Evolutionary conservation across 1,140 invertebrate genomes (phyloP).

Genomic region (Penaeus chinensis): DNA sequence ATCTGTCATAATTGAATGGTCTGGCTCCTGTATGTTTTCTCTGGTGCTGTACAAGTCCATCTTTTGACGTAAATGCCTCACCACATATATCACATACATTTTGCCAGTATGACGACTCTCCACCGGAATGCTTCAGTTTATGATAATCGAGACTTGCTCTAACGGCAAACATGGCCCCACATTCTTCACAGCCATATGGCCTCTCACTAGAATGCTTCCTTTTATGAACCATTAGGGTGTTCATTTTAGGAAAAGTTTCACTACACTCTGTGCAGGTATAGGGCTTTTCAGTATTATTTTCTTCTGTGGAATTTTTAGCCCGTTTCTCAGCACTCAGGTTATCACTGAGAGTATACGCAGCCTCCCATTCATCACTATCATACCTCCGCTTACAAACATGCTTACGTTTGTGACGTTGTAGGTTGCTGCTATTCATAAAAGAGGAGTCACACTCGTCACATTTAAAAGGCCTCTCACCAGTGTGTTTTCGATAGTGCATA

Average conservation of each 20-base stretch:
- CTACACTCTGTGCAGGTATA: constrained; percentile 49
- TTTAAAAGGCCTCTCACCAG: constrained; percentile 49
- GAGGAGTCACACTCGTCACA: constrained; percentile 54
- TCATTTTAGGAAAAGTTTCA: constrained; percentile 53
- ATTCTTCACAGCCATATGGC: constrained; percentile 40
- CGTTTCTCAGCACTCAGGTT: constrained; percentile 49
- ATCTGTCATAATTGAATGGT: constrained; percentile 52
- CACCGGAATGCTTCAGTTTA: constrained; percentile 46
- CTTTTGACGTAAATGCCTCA: constrained; percentile 50
- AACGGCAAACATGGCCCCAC: constrained; percentile 48
- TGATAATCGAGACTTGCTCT: constrained; percentile 51
- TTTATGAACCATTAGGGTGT: constrained; percentile 52
- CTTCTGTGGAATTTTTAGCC: constrained; percentile 11
- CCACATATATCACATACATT: constrained; percentile 52
- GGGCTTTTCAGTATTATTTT: constrained; percentile 29
- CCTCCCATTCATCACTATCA: constrained; percentile 54
- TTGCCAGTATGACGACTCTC: constrained; percentile 49
- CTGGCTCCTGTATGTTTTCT: constrained; percentile 38
- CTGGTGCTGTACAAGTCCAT: constrained; percentile 52
- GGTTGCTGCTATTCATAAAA: constrained; percentile 57
- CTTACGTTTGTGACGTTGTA: constrained; percentile 53
- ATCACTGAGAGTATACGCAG: constrained; percentile 49
- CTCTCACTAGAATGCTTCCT: constrained; percentile 44
- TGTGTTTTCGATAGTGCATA: constrained; percentile 55
- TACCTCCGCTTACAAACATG: constrained; percentile 53